phyloP scores from a whole-genome alignment of 1,140 invertebrate genomes.

The Formica exsecta region DNA sequence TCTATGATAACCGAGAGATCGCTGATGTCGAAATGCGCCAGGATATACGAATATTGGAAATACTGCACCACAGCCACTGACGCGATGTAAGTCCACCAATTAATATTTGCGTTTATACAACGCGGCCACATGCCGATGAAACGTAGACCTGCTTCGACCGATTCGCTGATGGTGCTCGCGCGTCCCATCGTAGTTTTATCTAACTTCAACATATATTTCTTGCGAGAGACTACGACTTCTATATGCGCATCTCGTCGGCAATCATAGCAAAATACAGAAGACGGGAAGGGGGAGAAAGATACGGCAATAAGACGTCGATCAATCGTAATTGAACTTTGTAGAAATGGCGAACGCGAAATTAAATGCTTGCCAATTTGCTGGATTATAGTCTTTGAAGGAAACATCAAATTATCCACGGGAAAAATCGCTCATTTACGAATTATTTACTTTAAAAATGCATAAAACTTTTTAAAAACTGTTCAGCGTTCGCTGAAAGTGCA shows the following conservation, averaged over 20 bases:
- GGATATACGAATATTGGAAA: constrained; percentile 56
- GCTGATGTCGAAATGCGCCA: constrained; percentile 45
- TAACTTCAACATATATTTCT: neutral
- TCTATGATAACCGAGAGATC: constrained; percentile 50
- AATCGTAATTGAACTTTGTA: constrained; percentile 42
- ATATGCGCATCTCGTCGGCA: constrained; percentile 1
- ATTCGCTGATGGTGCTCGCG: constrained; percentile 35
- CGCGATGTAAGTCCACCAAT: constrained; percentile 50
- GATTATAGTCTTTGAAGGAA: constrained; percentile 27
- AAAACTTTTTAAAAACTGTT: constrained; percentile 30
- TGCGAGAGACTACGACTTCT: neutral
- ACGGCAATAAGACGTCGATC: constrained; percentile 12
- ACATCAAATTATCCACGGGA: neutral
- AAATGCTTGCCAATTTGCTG: constrained; percentile 16
- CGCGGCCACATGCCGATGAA: constrained; percentile 58
- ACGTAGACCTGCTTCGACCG: constrained; percentile 50
- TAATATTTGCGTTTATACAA: constrained; percentile 27
- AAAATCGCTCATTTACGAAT: constrained; percentile 5
- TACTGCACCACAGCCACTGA: constrained; percentile 42
- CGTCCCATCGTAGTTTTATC: neutral
- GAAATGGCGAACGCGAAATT: constrained; percentile 12
- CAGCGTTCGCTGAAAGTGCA: neutral
- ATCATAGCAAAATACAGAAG: neutral
- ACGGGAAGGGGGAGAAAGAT: neutral
- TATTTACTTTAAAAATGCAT: constrained; percentile 45